Conservation (phyloP, 1,140 invertebrate species). For the Eumaeus atala region DNA sequence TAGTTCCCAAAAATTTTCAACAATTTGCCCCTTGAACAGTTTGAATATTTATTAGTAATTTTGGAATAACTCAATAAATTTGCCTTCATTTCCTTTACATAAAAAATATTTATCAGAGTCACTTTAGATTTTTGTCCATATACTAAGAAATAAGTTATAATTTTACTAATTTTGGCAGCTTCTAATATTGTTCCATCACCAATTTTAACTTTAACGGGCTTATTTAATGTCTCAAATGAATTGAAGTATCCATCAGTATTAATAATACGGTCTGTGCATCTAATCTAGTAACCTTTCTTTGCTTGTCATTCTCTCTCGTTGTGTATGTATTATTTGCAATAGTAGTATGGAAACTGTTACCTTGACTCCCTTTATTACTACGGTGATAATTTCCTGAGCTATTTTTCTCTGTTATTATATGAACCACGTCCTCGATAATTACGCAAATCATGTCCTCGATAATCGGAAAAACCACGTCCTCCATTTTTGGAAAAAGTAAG, state of each 20-base stretch:
- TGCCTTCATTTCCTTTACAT: slow-evolving; percentile 24
- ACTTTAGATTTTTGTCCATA: slow-evolving; percentile 17
- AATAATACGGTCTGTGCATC: slow-evolving; percentile 46
- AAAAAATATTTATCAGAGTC: slow-evolving; percentile 23
- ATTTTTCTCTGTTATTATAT: background rate
- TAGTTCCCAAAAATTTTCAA: slow-evolving; percentile 11
- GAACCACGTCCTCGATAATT: background rate
- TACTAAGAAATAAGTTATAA: slow-evolving; percentile 18
- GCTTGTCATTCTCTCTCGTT: slow-evolving; percentile 16
- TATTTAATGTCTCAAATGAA: slow-evolving; percentile 5
- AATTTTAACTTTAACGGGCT: slow-evolving; percentile 20
- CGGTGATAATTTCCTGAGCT: slow-evolving; percentile 1
- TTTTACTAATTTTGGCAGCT: slow-evolving; percentile 18
- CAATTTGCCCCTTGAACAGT: background rate
- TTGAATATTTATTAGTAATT: slow-evolving; percentile 15
- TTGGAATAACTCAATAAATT: slow-evolving; percentile 26
- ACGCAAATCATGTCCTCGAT: background rate
- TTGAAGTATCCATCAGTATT: slow-evolving; percentile 16
- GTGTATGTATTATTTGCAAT: slow-evolving; percentile 14
- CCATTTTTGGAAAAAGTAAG: background rate
- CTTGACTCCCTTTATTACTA: background rate
- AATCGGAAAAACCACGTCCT: background rate
- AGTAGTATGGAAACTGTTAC: slow-evolving; percentile 16
- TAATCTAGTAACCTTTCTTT: slow-evolving; percentile 43
- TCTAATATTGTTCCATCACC: slow-evolving; percentile 18